phyloP scores from a whole-genome alignment of 35 echinoderm and acorn worm species.

The Heliocidaris tuberculata region DNA sequence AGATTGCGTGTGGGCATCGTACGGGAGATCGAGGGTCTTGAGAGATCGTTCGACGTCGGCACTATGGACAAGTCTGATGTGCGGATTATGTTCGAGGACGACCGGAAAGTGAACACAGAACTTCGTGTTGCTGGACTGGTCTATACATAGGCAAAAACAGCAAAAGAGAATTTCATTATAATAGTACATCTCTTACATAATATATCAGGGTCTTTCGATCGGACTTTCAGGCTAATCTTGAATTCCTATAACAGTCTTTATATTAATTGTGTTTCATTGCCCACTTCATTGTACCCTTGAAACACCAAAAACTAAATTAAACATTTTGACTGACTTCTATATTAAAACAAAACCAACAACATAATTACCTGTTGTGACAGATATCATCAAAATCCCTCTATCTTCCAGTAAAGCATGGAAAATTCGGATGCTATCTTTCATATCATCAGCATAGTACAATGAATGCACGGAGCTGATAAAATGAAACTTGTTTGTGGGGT shows the following conservation, averaged over 20 bases:
- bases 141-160: neutral
- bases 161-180: too few relatives aligned
- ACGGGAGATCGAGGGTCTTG: conserved; percentile 17
- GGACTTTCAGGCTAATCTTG: too few relatives aligned
- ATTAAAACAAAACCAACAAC: too few relatives aligned
- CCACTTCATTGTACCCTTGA: too few relatives aligned
- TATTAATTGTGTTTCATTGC: too few relatives aligned
- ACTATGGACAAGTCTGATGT: neutral
- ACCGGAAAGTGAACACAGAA: neutral
- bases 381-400: neutral
- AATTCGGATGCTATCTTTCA: neutral
- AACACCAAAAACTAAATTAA: too few relatives aligned
- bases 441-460: neutral
- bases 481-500: neutral
- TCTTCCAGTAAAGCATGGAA: neutral
- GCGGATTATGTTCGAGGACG: neutral
- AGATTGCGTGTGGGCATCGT: neutral
- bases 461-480: conserved; percentile 21
- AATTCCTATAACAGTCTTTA: too few relatives aligned
- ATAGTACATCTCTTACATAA: too few relatives aligned
- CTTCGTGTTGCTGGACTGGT: neutral
- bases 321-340: too few relatives aligned
- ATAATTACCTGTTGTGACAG: neutral
- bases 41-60: conserved; percentile 16
- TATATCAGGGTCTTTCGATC: too few relatives aligned